Percentiles rank a stretch among this genome's conserved stretches.
phyloP scores from a whole-genome alignment of 2,888 invertebrate genomes.

The Phlogophora meticulosa region DNA sequence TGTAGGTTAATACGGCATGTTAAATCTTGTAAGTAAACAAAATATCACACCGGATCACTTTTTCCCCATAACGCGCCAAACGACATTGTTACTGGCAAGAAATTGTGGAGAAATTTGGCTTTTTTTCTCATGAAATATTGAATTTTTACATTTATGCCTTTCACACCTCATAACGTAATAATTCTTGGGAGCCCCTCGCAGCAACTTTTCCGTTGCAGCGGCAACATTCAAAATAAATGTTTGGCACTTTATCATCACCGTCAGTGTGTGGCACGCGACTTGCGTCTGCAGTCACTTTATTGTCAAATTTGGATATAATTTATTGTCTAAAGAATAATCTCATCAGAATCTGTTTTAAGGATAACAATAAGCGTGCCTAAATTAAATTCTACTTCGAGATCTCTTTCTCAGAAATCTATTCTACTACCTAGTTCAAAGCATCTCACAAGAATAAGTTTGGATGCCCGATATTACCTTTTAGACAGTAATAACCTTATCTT shows the following conservation, averaged over 20 bases:
- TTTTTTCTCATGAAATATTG: slow-evolving; percentile 87
- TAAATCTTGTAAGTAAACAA: slow-evolving; percentile 57
- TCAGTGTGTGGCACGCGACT: slow-evolving; percentile 74
- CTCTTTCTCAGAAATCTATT: too few species aligned
- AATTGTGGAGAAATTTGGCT: slow-evolving; percentile 84
- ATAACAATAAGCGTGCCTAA: not conserved
- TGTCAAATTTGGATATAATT: slow-evolving; percentile 63
- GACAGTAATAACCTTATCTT: too few species aligned
- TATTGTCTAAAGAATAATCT: slow-evolving; percentile 4
- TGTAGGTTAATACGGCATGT: slow-evolving; percentile 21
- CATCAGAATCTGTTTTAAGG: not conserved
- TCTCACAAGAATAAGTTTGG: too few species aligned
- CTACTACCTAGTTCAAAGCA: not conserved
- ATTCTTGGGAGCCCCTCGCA: slow-evolving; percentile 85
- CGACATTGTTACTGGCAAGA: slow-evolving; percentile 78
- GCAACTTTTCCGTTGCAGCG: slow-evolving; percentile 87
- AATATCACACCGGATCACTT: slow-evolving; percentile 52
- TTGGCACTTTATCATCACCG: slow-evolving; percentile 86
- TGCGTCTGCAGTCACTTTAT: slow-evolving; percentile 67
- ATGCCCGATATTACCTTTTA: too few species aligned
- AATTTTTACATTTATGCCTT: slow-evolving; percentile 91
- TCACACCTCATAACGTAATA: slow-evolving; percentile 91
- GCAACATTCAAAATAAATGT: slow-evolving; percentile 90
- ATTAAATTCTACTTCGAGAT: not conserved
- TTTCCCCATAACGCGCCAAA: slow-evolving; percentile 71